Conservation (phyloP, 2,888 invertebrate genomes). For the Coenonympha arcania region DNA sequence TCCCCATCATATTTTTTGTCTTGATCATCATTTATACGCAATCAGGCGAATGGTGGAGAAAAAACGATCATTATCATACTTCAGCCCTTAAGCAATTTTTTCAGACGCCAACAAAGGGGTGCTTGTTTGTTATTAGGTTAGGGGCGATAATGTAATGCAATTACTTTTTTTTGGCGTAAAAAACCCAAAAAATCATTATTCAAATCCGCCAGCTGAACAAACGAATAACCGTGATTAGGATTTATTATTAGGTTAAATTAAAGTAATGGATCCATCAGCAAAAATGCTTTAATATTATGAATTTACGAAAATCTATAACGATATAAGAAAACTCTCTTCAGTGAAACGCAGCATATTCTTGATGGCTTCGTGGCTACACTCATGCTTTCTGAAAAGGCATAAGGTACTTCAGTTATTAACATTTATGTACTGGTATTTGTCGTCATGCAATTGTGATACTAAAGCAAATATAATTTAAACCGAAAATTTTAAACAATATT, state of each 20-base stretch:
- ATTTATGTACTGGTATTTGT: too few relatives aligned
- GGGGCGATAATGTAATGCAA: conserved; percentile 74
- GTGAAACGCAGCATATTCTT: too few relatives aligned
- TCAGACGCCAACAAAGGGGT: conserved; percentile 70
- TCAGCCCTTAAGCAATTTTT: conserved; percentile 73
- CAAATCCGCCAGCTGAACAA: conserved; percentile 71
- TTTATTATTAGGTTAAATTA: conserved; percentile 31
- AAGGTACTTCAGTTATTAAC: too few relatives aligned
- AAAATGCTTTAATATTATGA: not conserved
- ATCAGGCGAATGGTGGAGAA: conserved; percentile 57
- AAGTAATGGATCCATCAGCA: conserved; percentile 2
- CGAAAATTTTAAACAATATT: too few relatives aligned
- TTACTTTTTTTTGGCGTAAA: conserved; percentile 58
- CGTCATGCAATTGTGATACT: too few relatives aligned
- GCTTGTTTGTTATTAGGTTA: conserved; percentile 71
- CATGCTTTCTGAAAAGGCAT: too few relatives aligned
- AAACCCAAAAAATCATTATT: conserved; percentile 64
- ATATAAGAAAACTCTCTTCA: not conserved
- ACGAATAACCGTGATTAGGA: conserved; percentile 56
- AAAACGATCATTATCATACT: conserved; percentile 70
- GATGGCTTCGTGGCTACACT: too few relatives aligned
- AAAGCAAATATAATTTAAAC: too few relatives aligned
- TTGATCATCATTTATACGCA: conserved; percentile 68
- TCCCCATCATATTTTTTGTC: conserved; percentile 70
- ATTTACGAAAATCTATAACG: not conserved